These are phyloP conservation scores for Acanthosoma haemorrhoidale DNA, from an alignment of 2,888 invertebrate genomes.

Conservation along the genomic window DNA sequence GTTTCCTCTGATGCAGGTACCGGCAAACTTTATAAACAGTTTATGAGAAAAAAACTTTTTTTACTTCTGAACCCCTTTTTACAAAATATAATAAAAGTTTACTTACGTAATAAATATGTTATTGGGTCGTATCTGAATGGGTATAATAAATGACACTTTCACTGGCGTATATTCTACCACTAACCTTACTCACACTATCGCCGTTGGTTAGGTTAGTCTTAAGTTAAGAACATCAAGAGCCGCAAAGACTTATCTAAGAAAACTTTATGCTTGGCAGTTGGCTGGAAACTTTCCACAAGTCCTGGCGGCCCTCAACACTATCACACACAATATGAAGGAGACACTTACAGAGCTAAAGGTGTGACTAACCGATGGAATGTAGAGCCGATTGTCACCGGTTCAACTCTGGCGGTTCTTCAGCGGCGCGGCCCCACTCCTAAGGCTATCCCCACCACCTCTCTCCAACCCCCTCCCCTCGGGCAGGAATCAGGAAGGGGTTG, in stretches of 20 bases:
- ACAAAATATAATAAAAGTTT: constrained; percentile 1
- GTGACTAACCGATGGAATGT: constrained; percentile 41
- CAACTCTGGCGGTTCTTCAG: constrained; percentile 52
- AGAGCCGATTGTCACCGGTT: constrained; percentile 61
- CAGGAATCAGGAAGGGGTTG: background rate
- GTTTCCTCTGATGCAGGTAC: constrained; percentile 20
- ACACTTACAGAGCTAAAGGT: constrained; percentile 39
- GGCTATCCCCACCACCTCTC: constrained; percentile 39
- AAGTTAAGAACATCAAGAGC: constrained; percentile 6
- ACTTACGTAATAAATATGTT: constrained; percentile 13
- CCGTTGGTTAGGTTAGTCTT: background rate
- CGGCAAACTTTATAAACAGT: background rate
- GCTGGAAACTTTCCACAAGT: background rate
- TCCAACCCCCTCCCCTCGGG: background rate
- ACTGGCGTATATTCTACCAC: constrained; percentile 3
- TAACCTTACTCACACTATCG: constrained; percentile 17
- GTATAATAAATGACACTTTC: background rate
- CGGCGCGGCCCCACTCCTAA: constrained; percentile 31
- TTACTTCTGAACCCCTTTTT: background rate
- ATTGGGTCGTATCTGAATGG: background rate
- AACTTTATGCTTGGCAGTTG: background rate
- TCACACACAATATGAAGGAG: constrained; percentile 15
- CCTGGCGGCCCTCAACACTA: constrained; percentile 14
- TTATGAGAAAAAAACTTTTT: background rate
- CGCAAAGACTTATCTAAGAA: constrained; percentile 19